These are phyloP conservation scores for Triplophysa tibetana DNA, from an alignment of 2,113 vertebrate species.

Conservation along the genomic window DNA sequence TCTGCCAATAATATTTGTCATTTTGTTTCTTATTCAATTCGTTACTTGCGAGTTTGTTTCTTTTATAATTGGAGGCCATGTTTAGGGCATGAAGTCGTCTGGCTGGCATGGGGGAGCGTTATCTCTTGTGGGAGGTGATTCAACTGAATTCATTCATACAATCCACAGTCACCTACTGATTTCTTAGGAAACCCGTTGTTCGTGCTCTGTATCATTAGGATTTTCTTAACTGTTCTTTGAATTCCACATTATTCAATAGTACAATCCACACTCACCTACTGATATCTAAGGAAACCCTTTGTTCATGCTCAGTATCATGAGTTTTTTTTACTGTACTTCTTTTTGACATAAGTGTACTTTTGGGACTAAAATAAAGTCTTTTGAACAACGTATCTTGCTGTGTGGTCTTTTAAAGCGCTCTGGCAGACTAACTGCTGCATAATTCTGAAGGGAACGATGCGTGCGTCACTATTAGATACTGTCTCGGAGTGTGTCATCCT, in stretches of 20 bases:
- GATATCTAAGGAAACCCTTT: constrained; percentile 66
- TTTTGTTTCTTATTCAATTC: neutral
- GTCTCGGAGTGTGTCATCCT: constrained; percentile 27
- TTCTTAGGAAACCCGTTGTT: constrained; percentile 59
- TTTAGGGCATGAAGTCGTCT: neutral
- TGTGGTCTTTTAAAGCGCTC: neutral
- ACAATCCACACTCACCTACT: no score
- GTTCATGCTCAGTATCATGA: constrained; percentile 63
- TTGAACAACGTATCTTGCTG: constrained; percentile 39
- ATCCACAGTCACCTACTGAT: constrained; percentile 38
- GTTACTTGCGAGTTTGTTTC: neutral
- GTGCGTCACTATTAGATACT: constrained; percentile 17
- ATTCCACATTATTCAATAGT: no score
- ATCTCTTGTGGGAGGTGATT: neutral
- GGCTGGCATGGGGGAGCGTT: neutral
- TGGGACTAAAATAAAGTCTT: constrained; percentile 73
- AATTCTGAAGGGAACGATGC: neutral
- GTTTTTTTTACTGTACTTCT: constrained; percentile 66
- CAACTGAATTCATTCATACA: constrained; percentile 5
- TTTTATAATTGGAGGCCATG: neutral
- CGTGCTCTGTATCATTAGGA: constrained; percentile 62
- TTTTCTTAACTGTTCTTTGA: constrained; percentile 66
- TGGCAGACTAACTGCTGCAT: constrained; percentile 1
- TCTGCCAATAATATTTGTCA: constrained; percentile 58
- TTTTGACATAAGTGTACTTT: constrained; percentile 68